Evolutionary conservation across 2,888 invertebrate genomes (phyloP).

Genomic region (Trichopria drosophilae): DNA sequence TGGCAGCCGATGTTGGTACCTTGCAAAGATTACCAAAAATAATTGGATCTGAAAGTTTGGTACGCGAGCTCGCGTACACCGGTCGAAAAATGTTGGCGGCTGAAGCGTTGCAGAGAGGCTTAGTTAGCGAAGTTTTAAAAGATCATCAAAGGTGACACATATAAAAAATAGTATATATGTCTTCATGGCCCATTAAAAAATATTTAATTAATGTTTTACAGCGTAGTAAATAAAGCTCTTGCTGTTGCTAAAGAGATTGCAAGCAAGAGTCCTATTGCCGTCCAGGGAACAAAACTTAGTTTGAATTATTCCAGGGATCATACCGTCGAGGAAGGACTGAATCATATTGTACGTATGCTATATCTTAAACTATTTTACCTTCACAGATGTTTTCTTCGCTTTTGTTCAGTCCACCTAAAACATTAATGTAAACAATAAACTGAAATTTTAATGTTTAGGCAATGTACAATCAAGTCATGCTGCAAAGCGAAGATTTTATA

Average conservation of each 20-base stretch:
- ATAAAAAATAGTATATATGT: neutral
- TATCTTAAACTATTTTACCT: neutral
- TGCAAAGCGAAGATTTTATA: slow-evolving; percentile 88
- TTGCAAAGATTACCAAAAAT: slow-evolving; percentile 90
- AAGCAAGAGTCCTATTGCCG: slow-evolving; percentile 88
- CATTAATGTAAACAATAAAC: slow-evolving; percentile 28
- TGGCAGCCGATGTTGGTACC: slow-evolving; percentile 95
- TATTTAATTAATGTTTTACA: slow-evolving; percentile 46
- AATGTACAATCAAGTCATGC: slow-evolving; percentile 78
- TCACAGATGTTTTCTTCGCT: neutral
- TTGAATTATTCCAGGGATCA: slow-evolving; percentile 88
- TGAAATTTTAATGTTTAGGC: slow-evolving; percentile 64
- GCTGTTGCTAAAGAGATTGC: slow-evolving; percentile 80
- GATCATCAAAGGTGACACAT: slow-evolving; percentile 68
- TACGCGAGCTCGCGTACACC: slow-evolving; percentile 85
- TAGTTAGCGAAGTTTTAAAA: slow-evolving; percentile 77
- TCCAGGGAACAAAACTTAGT: slow-evolving; percentile 86
- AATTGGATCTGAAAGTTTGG: slow-evolving; percentile 84
- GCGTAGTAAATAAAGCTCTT: slow-evolving; percentile 74
- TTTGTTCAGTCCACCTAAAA: slow-evolving; percentile 46
- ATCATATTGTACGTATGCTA: slow-evolving; percentile 82
- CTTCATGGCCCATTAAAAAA: too few relatives aligned
- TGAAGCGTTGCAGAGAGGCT: slow-evolving; percentile 80
- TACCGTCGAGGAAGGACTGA: slow-evolving; percentile 82
- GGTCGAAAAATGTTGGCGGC: slow-evolving; percentile 77